These are phyloP conservation scores for Diplosoma virens DNA, from an alignment of 23 tunicate species.

Conservation along the genomic window DNA sequence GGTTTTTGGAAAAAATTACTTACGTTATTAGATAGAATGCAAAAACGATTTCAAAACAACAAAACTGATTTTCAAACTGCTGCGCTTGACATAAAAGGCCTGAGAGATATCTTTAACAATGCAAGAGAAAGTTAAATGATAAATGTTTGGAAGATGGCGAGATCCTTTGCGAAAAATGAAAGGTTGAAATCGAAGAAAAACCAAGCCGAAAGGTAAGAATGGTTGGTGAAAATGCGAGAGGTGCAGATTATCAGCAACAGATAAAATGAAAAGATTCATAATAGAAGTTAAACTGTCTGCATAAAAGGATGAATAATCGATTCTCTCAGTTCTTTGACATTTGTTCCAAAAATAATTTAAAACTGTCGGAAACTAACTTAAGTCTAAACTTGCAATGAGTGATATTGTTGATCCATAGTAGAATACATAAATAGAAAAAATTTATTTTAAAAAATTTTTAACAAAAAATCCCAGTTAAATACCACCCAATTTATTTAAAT, in stretches of 20 bases:
- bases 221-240: neutral
- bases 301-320: neutral
- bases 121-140: neutral
- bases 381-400: too few species aligned
- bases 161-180: too few species aligned
- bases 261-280: neutral
- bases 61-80: neutral
- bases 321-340: neutral
- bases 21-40: neutral
- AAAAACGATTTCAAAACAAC: neutral
- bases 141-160: neutral
- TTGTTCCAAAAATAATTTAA: too few species aligned
- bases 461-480: too few species aligned
- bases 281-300: neutral
- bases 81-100: neutral
- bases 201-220: neutral
- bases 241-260: neutral
- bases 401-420: too few species aligned
- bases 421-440: too few species aligned
- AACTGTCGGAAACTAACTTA: too few species aligned
- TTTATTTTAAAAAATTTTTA: too few species aligned
- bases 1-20: neutral
- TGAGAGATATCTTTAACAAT: neutral
- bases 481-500: too few species aligned
- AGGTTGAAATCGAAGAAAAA: neutral